Evolutionary conservation across 2,888 invertebrate genomes (phyloP).

Genomic region (Sinelater perroti): DNA sequence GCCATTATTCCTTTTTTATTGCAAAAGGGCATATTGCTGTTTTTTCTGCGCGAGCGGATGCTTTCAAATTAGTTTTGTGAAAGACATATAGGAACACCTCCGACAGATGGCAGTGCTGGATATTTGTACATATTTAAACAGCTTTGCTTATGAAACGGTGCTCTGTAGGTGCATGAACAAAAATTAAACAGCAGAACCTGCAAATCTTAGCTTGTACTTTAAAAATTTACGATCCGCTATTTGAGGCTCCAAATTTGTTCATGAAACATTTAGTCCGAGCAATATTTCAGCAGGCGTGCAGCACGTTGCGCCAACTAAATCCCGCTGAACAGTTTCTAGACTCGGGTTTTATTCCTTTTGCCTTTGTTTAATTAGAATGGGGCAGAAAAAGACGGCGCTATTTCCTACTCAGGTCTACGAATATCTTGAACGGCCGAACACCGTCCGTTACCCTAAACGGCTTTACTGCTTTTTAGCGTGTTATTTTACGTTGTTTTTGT

Average conservation of each 20-base stretch:
- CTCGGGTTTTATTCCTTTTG: constrained; percentile 7
- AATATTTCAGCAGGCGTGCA: constrained; percentile 30
- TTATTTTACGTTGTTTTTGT: constrained; percentile 26
- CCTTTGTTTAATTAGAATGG: constrained; percentile 16
- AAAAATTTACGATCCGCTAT: constrained; percentile 37
- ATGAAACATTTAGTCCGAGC: constrained; percentile 33
- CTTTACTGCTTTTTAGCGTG: constrained; percentile 23
- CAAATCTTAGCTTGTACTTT: constrained; percentile 30
- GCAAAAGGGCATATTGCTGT: too few relatives aligned
- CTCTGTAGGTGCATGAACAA: constrained; percentile 17
- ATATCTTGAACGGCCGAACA: constrained; percentile 8
- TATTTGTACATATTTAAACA: constrained; percentile 22
- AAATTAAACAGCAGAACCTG: constrained; percentile 14
- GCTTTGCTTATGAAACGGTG: constrained; percentile 6
- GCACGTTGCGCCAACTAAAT: constrained; percentile 29
- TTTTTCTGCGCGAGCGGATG: too few relatives aligned
- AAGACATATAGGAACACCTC: too few relatives aligned
- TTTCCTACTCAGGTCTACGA: constrained; percentile 9
- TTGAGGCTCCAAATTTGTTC: constrained; percentile 35
- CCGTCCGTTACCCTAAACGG: constrained; percentile 18
- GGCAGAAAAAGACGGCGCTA: constrained; percentile 17
- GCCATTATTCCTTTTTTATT: too few relatives aligned
- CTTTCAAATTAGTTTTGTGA: too few relatives aligned
- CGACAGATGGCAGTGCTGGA: constrained; percentile 3
- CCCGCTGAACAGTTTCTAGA: constrained; percentile 28